phyloP scores from a whole-genome alignment of 2,113 vertebrate species.

The Thunnus maccoyii region DNA sequence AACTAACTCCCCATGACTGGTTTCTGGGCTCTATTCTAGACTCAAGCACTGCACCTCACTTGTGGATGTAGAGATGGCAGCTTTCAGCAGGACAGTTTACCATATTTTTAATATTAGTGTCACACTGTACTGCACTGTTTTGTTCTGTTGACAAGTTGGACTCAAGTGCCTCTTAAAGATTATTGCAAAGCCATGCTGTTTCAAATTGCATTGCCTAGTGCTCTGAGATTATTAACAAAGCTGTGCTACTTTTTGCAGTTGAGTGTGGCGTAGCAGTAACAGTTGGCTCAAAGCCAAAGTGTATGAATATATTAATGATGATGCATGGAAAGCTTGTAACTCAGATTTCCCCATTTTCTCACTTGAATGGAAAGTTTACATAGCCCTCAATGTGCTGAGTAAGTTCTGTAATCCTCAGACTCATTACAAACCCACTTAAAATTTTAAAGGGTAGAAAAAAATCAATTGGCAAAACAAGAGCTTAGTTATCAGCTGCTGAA shows the following conservation, averaged over 20 bases:
- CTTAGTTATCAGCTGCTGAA: conserved; percentile 32
- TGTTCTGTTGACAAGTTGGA: conserved; percentile 61
- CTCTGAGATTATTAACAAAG: conserved; percentile 61
- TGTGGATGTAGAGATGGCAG: neutral
- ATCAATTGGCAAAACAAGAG: conserved; percentile 54
- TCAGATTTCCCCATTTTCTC: conserved; percentile 35
- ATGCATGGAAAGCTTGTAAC: conserved; percentile 34
- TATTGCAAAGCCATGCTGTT: conserved; percentile 62
- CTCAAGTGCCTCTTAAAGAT: conserved; percentile 65
- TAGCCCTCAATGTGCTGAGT: conserved; percentile 52
- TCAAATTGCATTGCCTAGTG: conserved; percentile 55
- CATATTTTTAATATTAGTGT: neutral
- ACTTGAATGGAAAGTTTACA: conserved; percentile 51
- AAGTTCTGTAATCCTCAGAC: conserved; percentile 53
- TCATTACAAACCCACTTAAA: conserved; percentile 54
- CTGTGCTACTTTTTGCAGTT: conserved; percentile 30
- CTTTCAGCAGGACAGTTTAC: conserved; percentile 13
- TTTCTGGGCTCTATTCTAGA: neutral
- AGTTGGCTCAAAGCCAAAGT: conserved; percentile 48
- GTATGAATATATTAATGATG: conserved; percentile 56
- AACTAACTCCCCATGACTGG: neutral
- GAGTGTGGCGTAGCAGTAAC: conserved; percentile 29
- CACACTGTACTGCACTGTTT: conserved; percentile 23
- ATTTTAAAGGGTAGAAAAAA: conserved; percentile 21
- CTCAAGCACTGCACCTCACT: neutral